These are phyloP conservation scores for Cathartes aura DNA, from an alignment of 2,113 vertebrate species.

Conservation along the genomic window DNA sequence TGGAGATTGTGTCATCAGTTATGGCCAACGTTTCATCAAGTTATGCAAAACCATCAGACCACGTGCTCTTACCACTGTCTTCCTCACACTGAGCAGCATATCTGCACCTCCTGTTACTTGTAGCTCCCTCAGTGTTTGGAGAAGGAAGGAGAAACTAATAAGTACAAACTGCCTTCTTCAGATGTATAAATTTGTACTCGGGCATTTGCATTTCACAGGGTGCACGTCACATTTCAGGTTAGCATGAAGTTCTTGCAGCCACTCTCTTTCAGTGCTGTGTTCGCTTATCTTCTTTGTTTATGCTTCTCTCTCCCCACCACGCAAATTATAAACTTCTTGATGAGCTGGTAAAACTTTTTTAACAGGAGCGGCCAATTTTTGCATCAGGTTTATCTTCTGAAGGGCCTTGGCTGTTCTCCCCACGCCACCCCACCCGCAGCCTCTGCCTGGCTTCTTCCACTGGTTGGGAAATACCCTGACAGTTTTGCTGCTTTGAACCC, in stretches of 20 bases:
- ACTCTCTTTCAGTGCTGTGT: not conserved
- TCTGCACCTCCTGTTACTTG: not conserved
- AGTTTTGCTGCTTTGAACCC: not conserved
- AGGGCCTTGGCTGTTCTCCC: not conserved
- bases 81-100: not conserved
- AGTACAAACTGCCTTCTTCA: not conserved
- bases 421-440: not conserved
- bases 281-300: not conserved
- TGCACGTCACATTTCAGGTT: not conserved
- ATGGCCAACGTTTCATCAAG: not conserved
- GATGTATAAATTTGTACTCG: accelerated
- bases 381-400: not conserved
- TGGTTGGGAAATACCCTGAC: not conserved
- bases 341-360: not conserved
- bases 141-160: not conserved
- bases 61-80: not conserved
- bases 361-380: not conserved
- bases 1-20: not conserved
- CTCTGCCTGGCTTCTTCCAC: not conserved
- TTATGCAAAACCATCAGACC: not conserved
- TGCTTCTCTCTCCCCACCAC: not conserved
- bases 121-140: not conserved
- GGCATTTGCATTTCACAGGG: not conserved
- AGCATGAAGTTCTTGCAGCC: not conserved
- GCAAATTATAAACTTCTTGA: not conserved